Evolutionary conservation across 2,888 invertebrate species (phyloP), one percentile per base, ranked within the genome.

Genomic region (Sarcophaga subvicina): DNA sequence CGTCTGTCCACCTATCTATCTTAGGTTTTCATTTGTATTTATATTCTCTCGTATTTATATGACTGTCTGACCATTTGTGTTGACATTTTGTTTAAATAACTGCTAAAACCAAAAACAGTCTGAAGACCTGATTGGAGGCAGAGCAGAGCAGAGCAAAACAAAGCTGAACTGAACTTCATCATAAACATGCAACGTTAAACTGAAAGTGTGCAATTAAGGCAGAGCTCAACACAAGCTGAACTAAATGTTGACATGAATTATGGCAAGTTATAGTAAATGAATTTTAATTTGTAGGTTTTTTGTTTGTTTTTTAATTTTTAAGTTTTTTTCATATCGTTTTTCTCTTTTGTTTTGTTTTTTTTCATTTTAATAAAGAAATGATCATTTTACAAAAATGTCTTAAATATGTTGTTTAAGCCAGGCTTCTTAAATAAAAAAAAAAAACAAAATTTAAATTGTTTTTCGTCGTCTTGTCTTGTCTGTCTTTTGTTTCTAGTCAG

Each of bases 241-340:
- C 87, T 84, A 87, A 88, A 89, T 89, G 87, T 89, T 89, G 88
- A 88, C 88, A 89, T 89, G 88, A 89, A 87, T 88, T 89, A 89
- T 88, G 88, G 88, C 87, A 84, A 82, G 81, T 82, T 78, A 72
- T 79, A 87, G 84, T 87, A 25, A 84, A 87, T 87, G 87, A 87
- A 87, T 87, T 87, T 87, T 82, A 87, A 84, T 87, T 87, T 78
- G 60, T 80, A 17, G 60, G 10, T 62, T 27, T 49, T 72, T 49
- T 25, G 14, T 4, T 11, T 49, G 14, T 37, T 22, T 54, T 10
- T 22, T 17, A 8, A n/a, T 54, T 37, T 2, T 37, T 2, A 37
- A 54, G 14, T 17, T 54, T 54, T 54, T 54, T 54, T 54, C 4
- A 14, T 54, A 3, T 37, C 37, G 10, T 37, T 37, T 27, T 27